These are phyloP conservation scores for Entomyzon cyanotis DNA, from an alignment of 2,113 vertebrate genomes.

Conservation along the genomic window DNA sequence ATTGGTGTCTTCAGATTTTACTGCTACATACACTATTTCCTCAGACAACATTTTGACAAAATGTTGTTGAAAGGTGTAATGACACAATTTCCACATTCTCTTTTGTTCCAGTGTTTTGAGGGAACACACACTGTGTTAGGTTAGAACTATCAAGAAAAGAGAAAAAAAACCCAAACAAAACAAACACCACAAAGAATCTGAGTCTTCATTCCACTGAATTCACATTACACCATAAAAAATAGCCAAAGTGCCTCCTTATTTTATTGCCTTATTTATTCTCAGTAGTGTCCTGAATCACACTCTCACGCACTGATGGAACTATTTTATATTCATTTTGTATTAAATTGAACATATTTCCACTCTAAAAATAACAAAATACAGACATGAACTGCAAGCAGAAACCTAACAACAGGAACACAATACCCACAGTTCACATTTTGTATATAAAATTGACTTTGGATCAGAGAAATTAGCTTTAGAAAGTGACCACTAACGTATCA, in stretches of 20 bases:
- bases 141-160: neutral
- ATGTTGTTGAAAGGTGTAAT: neutral
- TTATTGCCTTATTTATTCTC: slow-evolving; percentile 9
- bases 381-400: neutral
- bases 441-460: neutral
- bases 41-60: neutral
- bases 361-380: neutral
- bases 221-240: neutral
- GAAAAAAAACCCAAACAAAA: neutral
- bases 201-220: neutral
- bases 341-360: neutral
- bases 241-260: neutral
- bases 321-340: neutral
- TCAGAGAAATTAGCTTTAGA: neutral
- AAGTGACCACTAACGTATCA: neutral
- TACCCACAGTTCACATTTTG: neutral
- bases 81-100: neutral
- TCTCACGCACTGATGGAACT: neutral
- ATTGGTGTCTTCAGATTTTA: neutral
- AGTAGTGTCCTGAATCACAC: neutral
- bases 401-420: neutral
- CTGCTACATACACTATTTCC: neutral
- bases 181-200: neutral
- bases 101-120: neutral
- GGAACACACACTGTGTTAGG: neutral